These are phyloP conservation scores for Dryocosmus kuriphilus DNA, from an alignment of 2,888 invertebrate species.

Conservation along the genomic window DNA sequence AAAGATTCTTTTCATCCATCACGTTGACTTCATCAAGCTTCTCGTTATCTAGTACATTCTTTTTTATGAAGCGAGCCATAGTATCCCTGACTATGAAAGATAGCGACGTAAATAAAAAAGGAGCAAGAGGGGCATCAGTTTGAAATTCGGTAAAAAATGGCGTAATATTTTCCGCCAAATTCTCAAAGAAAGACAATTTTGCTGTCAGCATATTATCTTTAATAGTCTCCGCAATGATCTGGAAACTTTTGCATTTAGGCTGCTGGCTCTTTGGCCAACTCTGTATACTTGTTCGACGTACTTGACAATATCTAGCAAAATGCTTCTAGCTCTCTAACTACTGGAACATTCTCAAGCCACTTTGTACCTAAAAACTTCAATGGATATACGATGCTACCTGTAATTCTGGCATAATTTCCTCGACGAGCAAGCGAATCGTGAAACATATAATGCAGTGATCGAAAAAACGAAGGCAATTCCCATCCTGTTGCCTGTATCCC, in stretches of 20 bases:
- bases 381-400: too few relatives aligned
- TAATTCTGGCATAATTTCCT: conserved; percentile 30
- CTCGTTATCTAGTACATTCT: conserved; percentile 40
- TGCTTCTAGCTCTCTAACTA: conserved; percentile 46
- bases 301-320: conserved; percentile 41
- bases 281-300: conserved; percentile 47
- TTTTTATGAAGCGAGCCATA: conserved; percentile 42
- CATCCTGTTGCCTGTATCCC: too few relatives aligned
- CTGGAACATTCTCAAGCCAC: conserved; percentile 59
- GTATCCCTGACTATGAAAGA: conserved; percentile 24
- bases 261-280: conserved; percentile 40
- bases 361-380: conserved; percentile 60
- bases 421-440: conserved; percentile 57
- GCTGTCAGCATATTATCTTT: conserved; percentile 49
- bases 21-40: conserved; percentile 17
- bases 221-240: conserved; percentile 40
- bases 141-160: too few relatives aligned
- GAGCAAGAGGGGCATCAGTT: too few relatives aligned
- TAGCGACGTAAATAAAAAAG: too few relatives aligned
- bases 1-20: conserved; percentile 32
- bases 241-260: conserved; percentile 51
- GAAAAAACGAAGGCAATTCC: too few relatives aligned
- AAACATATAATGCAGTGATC: too few relatives aligned
- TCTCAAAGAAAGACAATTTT: conserved; percentile 11
- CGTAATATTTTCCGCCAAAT: too few relatives aligned